These are phyloP conservation scores for Macroteleia sp. DNA, from an alignment of 2,888 invertebrate genomes.

Conservation along the genomic window DNA sequence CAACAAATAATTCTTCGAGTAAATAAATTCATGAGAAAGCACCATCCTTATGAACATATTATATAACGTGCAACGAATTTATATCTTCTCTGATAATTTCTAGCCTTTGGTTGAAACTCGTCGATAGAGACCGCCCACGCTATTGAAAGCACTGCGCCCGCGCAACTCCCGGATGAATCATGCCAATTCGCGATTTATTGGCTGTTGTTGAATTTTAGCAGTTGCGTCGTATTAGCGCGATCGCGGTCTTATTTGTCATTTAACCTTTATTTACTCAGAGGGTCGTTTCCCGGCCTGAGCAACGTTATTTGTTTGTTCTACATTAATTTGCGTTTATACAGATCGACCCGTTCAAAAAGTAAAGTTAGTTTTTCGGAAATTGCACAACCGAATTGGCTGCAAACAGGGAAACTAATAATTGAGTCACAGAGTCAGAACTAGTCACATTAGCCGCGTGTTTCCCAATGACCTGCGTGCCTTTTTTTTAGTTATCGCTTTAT, in stretches of 20 bases:
- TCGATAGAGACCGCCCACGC: slow-evolving; percentile 51
- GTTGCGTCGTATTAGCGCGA: slow-evolving; percentile 28
- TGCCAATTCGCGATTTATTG: slow-evolving; percentile 58
- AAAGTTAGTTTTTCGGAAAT: neutral
- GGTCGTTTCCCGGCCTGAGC: neutral
- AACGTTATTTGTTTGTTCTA: slow-evolving; percentile 1
- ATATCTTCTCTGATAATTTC: slow-evolving; percentile 52
- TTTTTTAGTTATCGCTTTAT: slow-evolving; percentile 4
- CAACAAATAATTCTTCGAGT: slow-evolving; percentile 3
- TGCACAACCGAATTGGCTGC: neutral
- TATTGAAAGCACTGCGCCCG: slow-evolving; percentile 38
- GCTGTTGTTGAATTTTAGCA: slow-evolving; percentile 33
- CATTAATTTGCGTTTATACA: slow-evolving; percentile 17
- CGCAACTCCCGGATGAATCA: slow-evolving; percentile 52
- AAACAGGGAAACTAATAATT: slow-evolving; percentile 19
- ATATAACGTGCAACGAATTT: slow-evolving; percentile 39
- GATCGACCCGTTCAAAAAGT: neutral
- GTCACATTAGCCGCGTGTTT: neutral
- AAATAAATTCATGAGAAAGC: slow-evolving; percentile 11
- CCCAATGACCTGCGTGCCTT: neutral
- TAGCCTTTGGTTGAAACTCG: slow-evolving; percentile 48
- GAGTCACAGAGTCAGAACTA: neutral
- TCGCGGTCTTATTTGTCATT: slow-evolving; percentile 38
- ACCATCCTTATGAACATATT: slow-evolving; percentile 26
- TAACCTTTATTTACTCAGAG: slow-evolving; percentile 25